phyloP scores from a whole-genome alignment of 1,140 invertebrate species.

The Anastrepha obliqua region DNA sequence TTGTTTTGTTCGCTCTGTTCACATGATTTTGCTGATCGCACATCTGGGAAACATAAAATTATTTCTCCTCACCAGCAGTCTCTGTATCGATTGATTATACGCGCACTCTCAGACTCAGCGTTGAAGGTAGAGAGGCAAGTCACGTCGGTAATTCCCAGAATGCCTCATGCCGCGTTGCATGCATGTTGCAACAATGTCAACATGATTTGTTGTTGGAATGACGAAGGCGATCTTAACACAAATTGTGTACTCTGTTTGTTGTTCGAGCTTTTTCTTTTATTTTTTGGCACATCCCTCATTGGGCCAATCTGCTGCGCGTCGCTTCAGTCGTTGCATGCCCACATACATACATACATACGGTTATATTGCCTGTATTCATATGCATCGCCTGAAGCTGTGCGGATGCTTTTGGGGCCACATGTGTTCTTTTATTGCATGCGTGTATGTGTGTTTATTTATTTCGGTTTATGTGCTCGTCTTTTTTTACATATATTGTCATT shows the following conservation, averaged over 20 bases:
- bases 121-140: no score
- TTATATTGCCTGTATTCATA: neutral
- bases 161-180: conserved; percentile 20
- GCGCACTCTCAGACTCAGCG: neutral
- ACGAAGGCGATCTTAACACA: neutral
- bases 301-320: neutral
- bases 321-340: neutral
- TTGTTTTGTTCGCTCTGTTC: neutral
- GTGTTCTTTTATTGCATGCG: neutral
- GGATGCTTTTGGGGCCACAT: neutral
- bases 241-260: neutral
- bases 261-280: neutral
- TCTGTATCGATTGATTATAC: neutral
- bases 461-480: neutral
- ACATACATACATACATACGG: neutral
- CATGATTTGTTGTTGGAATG: neutral
- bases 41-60: neutral
- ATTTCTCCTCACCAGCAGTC: neutral
- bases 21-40: neutral
- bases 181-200: neutral
- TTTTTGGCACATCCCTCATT: conserved; percentile 11
- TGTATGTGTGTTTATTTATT: neutral
- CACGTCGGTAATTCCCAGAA: neutral
- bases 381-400: neutral
- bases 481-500: neutral